These are phyloP conservation scores for Apostichopus leukothele DNA, from an alignment of 53 echinoderm and acorn worm species.

Conservation along the genomic window DNA sequence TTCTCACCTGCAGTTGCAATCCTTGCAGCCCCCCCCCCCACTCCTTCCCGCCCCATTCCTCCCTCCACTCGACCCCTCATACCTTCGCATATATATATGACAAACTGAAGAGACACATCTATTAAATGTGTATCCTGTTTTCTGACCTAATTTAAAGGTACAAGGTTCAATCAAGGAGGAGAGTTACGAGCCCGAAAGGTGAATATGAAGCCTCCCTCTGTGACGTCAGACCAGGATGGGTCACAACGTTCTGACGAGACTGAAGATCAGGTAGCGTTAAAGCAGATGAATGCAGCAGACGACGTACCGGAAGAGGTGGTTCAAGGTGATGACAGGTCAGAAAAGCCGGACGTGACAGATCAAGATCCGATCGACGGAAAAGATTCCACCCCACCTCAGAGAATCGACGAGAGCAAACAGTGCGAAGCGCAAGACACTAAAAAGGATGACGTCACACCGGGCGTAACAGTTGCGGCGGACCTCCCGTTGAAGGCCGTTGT, in stretches of 20 bases:
- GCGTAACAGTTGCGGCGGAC: background rate
- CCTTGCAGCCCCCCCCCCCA: no score
- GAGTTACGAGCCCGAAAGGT: slow-evolving; percentile 2
- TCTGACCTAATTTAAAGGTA: background rate
- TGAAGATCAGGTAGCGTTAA: background rate
- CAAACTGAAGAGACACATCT: no score
- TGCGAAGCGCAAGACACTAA: background rate
- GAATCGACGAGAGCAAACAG: background rate
- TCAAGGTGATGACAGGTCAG: background rate
- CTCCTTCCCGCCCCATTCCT: no score
- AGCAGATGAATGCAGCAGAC: background rate
- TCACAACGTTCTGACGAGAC: slow-evolving; percentile 22
- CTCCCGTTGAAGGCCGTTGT: background rate
- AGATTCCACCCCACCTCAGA: no score
- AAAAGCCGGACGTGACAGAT: background rate
- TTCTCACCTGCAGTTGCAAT: no score
- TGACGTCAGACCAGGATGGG: slow-evolving; percentile 24
- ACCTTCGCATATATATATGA: no score
- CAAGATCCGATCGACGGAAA: background rate
- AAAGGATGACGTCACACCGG: background rate
- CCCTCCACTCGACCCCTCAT: no score
- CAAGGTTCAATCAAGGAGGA: background rate
- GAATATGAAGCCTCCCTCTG: slow-evolving; percentile 19
- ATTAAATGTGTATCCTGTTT: background rate
- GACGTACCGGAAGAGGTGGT: background rate